Evolutionary conservation across 1,140 invertebrate genomes (phyloP).

Genomic region (Anthonomus grandis): DNA sequence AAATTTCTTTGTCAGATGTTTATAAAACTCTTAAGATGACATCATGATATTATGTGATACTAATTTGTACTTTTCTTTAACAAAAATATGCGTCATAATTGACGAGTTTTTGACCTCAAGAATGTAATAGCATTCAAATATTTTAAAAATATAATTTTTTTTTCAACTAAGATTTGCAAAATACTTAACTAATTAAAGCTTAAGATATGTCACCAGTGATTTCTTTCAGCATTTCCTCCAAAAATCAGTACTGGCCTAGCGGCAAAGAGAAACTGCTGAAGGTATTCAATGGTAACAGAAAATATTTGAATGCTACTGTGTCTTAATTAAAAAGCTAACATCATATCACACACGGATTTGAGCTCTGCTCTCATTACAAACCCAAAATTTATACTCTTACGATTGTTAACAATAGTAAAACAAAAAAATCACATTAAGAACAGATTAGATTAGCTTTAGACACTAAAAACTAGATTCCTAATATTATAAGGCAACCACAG

Average conservation of each 20-base stretch:
- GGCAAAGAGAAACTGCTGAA: constrained; percentile 12
- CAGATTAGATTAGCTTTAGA: constrained; percentile 37
- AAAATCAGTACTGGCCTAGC: constrained; percentile 35
- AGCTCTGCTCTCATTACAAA: constrained; percentile 41
- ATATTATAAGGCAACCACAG: constrained; percentile 33
- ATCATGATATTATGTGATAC: constrained; percentile 39
- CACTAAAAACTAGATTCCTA: constrained; percentile 33
- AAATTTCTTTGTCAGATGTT: constrained; percentile 18
- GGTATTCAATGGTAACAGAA: constrained; percentile 10
- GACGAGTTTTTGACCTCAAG: constrained; percentile 38
- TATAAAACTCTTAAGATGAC: constrained; percentile 10
- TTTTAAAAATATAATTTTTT: neutral
- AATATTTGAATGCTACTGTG: constrained; percentile 25
- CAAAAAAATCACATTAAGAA: constrained; percentile 46
- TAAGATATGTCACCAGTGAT: constrained; percentile 13
- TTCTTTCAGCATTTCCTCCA: constrained; percentile 18
- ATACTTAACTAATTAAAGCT: constrained; percentile 32
- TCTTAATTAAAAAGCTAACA: constrained; percentile 31
- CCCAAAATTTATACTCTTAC: constrained; percentile 42
- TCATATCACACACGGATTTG: constrained; percentile 34
- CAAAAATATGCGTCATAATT: constrained; percentile 47
- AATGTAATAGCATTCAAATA: constrained; percentile 38
- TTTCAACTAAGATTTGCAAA: too few species aligned
- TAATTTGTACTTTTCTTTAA: constrained; percentile 48
- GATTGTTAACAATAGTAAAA: constrained; percentile 38